These are phyloP conservation scores for Elymnias hypermnestra DNA, from an alignment of 1,140 invertebrate genomes.

Conservation along the genomic window DNA sequence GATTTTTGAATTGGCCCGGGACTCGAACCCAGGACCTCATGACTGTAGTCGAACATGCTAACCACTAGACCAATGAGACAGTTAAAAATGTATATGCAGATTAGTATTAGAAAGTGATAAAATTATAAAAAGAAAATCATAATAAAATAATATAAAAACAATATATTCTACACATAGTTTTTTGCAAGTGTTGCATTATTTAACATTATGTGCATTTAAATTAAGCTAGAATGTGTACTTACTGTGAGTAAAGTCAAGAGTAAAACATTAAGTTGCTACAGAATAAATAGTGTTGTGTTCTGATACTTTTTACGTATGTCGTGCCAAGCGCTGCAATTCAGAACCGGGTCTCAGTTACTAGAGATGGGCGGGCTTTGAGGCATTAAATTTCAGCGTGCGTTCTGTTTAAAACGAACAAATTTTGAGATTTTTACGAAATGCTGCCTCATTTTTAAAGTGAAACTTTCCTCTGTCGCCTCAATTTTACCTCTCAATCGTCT, in stretches of 20 bases:
- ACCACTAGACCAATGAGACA: no score
- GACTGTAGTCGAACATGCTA: no score
- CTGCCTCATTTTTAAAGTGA: no score
- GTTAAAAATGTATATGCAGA: no score
- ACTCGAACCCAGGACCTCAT: no score
- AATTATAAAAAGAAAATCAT: no score
- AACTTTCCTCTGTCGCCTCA: no score
- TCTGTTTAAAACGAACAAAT: constrained; percentile 8
- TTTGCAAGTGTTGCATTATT: neutral
- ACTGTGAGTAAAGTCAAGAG: constrained; percentile 4
- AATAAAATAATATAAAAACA: no score
- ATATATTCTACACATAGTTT: no score
- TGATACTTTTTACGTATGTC: constrained; percentile 25
- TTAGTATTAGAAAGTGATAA: no score
- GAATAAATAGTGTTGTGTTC: constrained; percentile 26
- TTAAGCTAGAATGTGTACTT: neutral
- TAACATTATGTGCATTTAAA: neutral
- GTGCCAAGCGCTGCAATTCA: constrained; percentile 21
- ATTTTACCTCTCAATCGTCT: no score
- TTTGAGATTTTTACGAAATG: neutral
- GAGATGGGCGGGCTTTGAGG: neutral
- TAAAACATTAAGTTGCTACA: constrained; percentile 22
- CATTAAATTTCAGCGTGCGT: neutral
- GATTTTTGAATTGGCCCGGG: no score
- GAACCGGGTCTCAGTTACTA: constrained; percentile 9